A percentile compares a stretch with the other conserved stretches of the same genome.
phyloP scores from a whole-genome alignment of 2,888 invertebrate species.

The Sphaeridia pumilis region DNA sequence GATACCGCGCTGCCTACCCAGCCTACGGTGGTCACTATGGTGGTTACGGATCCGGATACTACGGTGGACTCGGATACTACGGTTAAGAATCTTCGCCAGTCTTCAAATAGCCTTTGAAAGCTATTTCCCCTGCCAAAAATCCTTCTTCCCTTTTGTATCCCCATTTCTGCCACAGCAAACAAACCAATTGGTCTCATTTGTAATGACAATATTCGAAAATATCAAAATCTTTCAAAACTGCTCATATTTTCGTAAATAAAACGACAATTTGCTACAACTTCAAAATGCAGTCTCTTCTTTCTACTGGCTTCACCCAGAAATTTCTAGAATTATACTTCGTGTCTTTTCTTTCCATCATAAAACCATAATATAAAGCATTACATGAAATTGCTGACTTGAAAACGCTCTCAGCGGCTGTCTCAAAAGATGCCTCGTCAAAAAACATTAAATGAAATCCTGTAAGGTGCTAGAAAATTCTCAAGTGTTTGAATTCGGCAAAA shows the following conservation, averaged over 20 bases:
- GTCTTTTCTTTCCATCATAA: too few relatives aligned
- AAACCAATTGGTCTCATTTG: not conserved
- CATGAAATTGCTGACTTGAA: too few relatives aligned
- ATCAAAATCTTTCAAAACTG: not conserved
- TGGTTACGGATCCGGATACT: constrained; percentile 1
- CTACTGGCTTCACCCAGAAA: not conserved
- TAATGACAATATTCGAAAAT: not conserved
- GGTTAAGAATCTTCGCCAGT: not conserved
- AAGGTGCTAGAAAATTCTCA: too few relatives aligned
- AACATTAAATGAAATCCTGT: too few relatives aligned
- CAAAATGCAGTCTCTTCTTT: not conserved
- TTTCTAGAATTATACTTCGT: too few relatives aligned
- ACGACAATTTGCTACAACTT: not conserved
- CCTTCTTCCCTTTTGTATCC: not conserved
- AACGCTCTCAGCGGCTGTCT: too few relatives aligned
- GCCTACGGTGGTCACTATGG: not conserved
- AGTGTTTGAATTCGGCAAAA: too few relatives aligned
- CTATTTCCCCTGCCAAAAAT: not conserved
- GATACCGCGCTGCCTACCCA: not conserved
- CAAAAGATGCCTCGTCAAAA: too few relatives aligned
- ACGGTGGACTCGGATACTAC: constrained; percentile 3
- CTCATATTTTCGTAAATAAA: constrained; percentile 1
- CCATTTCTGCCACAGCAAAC: not conserved
- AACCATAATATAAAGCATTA: too few relatives aligned
- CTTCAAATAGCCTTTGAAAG: not conserved